phyloP scores from a whole-genome alignment of 2,113 vertebrate genomes.

The Microcebus ravelobensis region DNA sequence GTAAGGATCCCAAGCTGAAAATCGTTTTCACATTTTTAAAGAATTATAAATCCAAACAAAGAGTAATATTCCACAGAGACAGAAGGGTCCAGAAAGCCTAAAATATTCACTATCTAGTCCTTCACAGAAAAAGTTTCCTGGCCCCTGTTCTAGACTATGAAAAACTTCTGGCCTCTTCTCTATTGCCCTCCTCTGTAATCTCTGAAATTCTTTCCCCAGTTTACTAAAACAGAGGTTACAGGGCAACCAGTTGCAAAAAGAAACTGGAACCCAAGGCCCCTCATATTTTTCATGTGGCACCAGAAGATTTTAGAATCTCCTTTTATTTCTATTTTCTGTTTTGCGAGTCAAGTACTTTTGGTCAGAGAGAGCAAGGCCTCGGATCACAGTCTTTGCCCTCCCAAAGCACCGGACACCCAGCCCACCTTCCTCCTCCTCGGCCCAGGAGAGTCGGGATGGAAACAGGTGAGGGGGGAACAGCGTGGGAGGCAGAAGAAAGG shows the following conservation, averaged over 20 bases:
- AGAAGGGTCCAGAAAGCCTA: background rate
- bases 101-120: background rate
- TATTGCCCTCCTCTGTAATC: background rate
- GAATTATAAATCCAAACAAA: background rate
- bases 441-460: background rate
- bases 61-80: background rate
- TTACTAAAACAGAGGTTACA: background rate
- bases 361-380: background rate
- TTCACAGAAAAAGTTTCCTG: background rate
- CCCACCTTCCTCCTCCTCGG: too few species aligned
- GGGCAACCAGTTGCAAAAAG: background rate
- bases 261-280: background rate
- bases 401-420: background rate
- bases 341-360: background rate
- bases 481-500: background rate
- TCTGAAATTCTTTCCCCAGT: background rate
- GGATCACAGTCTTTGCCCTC: background rate
- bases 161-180: background rate
- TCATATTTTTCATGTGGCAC: background rate
- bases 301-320: background rate
- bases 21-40: background rate
- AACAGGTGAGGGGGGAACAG: background rate
- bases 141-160: background rate
- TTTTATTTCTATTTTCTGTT: background rate
- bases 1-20: background rate